phyloP scores from a whole-genome alignment of 23 tunicate species.

The Botrylloides violaceus region DNA sequence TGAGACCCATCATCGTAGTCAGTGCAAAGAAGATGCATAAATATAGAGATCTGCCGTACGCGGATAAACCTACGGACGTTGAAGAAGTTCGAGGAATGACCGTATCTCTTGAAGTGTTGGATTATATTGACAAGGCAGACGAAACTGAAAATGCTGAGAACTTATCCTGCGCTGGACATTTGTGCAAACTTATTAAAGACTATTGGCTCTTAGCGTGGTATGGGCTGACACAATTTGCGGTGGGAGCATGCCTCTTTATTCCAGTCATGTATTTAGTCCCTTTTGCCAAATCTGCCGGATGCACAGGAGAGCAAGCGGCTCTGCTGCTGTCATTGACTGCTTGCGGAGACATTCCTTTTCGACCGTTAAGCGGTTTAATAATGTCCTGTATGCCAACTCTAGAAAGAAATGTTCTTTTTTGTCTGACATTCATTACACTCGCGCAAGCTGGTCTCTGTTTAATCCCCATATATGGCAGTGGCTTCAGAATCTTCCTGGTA shows the following conservation, averaged over 20 bases:
- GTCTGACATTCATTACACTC: background rate
- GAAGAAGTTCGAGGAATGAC: conserved; percentile 12
- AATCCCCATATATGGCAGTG: background rate
- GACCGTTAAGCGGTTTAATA: conserved; percentile 34
- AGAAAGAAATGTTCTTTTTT: conserved; percentile 20
- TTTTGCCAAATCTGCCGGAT: conserved; percentile 16
- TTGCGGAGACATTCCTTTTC: conserved; percentile 41
- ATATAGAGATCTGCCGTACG: conserved; percentile 12
- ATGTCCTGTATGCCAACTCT: conserved; percentile 4
- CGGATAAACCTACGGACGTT: background rate
- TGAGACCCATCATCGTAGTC: conserved; percentile 37
- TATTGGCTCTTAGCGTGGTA: conserved; percentile 37
- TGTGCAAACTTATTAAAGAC: conserved; percentile 9
- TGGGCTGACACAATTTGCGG: conserved; percentile 14
- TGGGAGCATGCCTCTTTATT: conserved; percentile 8
- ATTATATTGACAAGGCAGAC: conserved; percentile 9
- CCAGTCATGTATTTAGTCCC: conserved; percentile 48
- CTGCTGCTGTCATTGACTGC: conserved; percentile 40
- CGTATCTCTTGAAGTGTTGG: conserved; percentile 13
- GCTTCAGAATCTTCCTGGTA: background rate
- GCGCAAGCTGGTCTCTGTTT: conserved; percentile 3
- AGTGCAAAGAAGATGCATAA: background rate
- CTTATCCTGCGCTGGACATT: background rate
- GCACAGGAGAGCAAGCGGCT: conserved; percentile 23
- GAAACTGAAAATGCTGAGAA: background rate